Evolutionary conservation across 1,140 invertebrate species (phyloP).

Genomic region (Anastatus disparis): DNA sequence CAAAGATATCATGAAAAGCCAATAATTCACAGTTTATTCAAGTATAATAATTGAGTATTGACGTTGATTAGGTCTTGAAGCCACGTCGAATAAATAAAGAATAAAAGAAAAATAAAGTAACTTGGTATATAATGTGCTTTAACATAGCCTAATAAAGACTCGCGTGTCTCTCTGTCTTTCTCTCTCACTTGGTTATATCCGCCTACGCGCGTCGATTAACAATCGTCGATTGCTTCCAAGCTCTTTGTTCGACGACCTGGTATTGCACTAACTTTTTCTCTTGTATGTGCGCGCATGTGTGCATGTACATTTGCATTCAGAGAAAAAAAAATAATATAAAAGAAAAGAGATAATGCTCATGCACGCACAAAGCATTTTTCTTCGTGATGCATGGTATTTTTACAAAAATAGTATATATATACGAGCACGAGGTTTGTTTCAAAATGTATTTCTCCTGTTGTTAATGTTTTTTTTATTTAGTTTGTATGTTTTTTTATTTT

Average conservation of each 20-base stretch:
- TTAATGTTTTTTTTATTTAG: not conserved
- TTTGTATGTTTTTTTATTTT: not conserved
- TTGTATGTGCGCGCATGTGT: no score
- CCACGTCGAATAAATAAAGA: not conserved
- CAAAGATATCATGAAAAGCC: no score
- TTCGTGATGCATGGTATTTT: not conserved
- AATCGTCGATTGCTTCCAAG: slow-evolving; percentile 37
- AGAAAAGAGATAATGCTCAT: not conserved
- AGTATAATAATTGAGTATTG: not conserved
- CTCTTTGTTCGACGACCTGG: slow-evolving; percentile 14
- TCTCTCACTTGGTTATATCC: no score
- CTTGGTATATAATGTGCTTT: not conserved
- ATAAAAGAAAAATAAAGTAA: not conserved
- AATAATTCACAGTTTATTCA: not conserved
- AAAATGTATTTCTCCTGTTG: not conserved
- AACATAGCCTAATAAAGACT: slow-evolving; percentile 49
- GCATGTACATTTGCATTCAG: not conserved
- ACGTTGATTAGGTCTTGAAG: slow-evolving; percentile 18
- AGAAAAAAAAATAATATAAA: no score
- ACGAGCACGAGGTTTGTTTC: not conserved
- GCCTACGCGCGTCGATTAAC: slow-evolving; percentile 55
- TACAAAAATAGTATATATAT: not conserved
- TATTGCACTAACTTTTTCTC: no score
- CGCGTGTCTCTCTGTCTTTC: slow-evolving; percentile 48
- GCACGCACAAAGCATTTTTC: not conserved